phyloP scores from a whole-genome alignment of 2,888 invertebrate genomes.

The Patella pellucida region DNA sequence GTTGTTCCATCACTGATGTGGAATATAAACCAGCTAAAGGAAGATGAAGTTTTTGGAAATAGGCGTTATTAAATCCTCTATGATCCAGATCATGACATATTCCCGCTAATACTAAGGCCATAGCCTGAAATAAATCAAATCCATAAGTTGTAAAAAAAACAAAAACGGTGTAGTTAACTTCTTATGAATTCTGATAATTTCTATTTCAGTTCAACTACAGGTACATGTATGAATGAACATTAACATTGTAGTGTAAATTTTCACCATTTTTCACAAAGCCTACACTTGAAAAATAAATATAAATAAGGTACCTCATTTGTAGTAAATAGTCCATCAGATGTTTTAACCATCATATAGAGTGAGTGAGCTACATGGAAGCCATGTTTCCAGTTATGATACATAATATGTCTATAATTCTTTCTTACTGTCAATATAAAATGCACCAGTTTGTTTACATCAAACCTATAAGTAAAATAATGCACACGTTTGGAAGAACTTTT shows the following conservation, averaged over 20 bases:
- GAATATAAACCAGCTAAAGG: conserved; percentile 57
- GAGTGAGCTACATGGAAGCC: conserved; percentile 59
- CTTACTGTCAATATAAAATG: conserved; percentile 53
- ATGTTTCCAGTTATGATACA: conserved; percentile 63
- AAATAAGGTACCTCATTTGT: conserved; percentile 25
- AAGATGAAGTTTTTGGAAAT: conserved; percentile 49
- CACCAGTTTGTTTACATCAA: conserved; percentile 48
- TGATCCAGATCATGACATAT: conserved; percentile 64
- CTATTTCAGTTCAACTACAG: too few relatives aligned
- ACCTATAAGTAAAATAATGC: conserved; percentile 23
- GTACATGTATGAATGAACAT: too few relatives aligned
- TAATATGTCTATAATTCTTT: conserved; percentile 57
- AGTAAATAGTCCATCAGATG: conserved; percentile 34
- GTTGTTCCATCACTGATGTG: conserved; percentile 61
- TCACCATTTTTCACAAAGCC: too few relatives aligned
- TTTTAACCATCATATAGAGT: conserved; percentile 47
- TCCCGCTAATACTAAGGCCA: conserved; percentile 50
- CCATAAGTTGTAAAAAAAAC: too few relatives aligned
- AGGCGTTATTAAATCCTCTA: conserved; percentile 60
- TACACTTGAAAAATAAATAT: too few relatives aligned
- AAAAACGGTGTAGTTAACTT: neutral
- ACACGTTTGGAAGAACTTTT: neutral
- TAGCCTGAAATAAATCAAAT: conserved; percentile 30
- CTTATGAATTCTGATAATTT: too few relatives aligned
- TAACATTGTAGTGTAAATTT: too few relatives aligned